phyloP scores from a whole-genome alignment of 2,888 invertebrate genomes.

The Sisyra nigra region DNA sequence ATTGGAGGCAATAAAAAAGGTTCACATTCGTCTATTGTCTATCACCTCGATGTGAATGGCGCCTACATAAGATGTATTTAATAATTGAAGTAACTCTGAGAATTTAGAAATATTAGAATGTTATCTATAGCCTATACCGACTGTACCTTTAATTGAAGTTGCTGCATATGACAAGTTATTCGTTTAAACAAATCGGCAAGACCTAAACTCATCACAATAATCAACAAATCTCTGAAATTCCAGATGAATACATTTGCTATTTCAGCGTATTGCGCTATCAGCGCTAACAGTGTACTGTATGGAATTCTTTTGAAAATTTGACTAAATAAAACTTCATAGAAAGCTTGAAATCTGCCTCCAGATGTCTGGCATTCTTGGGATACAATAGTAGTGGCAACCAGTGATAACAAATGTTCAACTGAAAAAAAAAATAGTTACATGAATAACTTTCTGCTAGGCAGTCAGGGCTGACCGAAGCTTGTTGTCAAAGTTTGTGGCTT shows the following conservation, averaged over 20 bases:
- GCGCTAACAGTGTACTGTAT: conserved; percentile 30
- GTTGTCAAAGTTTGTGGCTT: no score
- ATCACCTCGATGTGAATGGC: no score
- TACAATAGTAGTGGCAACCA: conserved; percentile 1
- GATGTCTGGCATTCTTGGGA: neutral
- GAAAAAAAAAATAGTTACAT: conserved; percentile 8
- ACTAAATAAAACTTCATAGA: conserved; percentile 19
- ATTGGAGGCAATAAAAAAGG: no score
- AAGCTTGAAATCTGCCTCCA: neutral
- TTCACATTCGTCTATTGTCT: no score
- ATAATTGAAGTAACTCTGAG: no score
- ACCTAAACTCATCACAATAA: conserved; percentile 53
- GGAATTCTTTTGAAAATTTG: conserved; percentile 29
- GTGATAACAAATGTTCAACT: conserved; percentile 14
- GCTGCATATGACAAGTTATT: conserved; percentile 17
- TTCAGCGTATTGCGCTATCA: conserved; percentile 29
- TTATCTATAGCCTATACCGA: no score
- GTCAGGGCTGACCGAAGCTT: no score
- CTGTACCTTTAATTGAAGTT: conserved; percentile 4
- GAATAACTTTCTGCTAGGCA: no score
- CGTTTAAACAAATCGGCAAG: conserved; percentile 46
- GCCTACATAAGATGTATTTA: no score
- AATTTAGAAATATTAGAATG: no score
- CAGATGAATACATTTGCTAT: conserved; percentile 47
- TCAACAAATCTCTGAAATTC: conserved; percentile 58